A percentile compares a stretch with the other conserved stretches of the same genome.
phyloP scores from a whole-genome alignment of 2,888 invertebrate genomes.

The Lydus trimaculatus region DNA sequence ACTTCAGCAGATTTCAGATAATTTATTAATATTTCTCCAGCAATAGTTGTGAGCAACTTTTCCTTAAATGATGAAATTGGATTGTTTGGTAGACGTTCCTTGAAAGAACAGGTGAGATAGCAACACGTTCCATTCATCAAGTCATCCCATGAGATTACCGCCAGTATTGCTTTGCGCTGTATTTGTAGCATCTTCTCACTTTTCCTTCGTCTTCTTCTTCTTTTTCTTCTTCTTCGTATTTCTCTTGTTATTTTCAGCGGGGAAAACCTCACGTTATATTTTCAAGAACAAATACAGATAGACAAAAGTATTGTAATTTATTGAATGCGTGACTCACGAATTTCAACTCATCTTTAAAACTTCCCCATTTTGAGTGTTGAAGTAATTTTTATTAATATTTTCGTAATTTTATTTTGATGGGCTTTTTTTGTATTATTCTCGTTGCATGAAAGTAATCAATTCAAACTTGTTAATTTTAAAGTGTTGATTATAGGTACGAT shows the following conservation, averaged over 20 bases:
- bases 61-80: conserved; percentile 18
- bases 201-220: not conserved
- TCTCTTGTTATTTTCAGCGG: not conserved
- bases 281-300: not conserved
- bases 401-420: not conserved
- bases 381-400: not conserved
- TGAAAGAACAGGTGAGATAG: conserved; percentile 16
- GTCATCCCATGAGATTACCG: conserved; percentile 15
- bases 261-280: not conserved
- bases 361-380: not conserved
- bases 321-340: conserved; percentile 4
- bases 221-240: not conserved
- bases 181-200: not conserved
- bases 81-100: conserved; percentile 9
- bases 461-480: not conserved
- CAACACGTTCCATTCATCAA: conserved; percentile 29
- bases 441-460: not conserved
- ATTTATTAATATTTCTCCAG: conserved; percentile 19
- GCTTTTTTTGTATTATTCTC: not conserved
- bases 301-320: conserved; percentile 3
- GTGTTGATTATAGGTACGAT: not conserved
- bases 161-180: conserved; percentile 16
- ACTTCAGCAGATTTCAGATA: not conserved
- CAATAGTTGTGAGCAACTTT: conserved; percentile 23
- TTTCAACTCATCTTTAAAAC: conserved; percentile 2